Conservation (phyloP, 2,113 vertebrate species). For the Aegotheles bennettii region DNA sequence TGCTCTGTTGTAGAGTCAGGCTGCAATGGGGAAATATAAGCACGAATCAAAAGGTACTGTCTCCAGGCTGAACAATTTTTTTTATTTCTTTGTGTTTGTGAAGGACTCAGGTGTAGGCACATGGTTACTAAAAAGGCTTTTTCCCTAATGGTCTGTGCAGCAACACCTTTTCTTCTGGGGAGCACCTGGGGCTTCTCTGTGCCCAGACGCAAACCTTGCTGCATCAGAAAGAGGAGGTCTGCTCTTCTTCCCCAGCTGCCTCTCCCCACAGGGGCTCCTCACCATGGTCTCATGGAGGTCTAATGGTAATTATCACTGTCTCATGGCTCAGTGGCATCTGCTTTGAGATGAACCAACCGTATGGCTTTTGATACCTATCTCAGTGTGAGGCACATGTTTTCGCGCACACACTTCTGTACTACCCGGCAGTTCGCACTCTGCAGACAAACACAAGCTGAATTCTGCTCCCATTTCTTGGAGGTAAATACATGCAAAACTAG, state of each 20-base stretch:
- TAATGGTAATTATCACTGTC: not conserved
- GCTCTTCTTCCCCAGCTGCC: rapidly evolving
- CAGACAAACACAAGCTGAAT: not conserved
- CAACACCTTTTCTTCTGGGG: not conserved
- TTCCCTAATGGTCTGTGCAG: not conserved
- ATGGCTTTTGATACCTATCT: not conserved
- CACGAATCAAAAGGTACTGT: not conserved
- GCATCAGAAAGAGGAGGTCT: not conserved
- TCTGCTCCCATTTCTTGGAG: not conserved
- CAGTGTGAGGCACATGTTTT: not conserved
- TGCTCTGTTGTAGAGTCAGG: not conserved
- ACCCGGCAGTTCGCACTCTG: not conserved
- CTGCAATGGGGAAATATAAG: not conserved
- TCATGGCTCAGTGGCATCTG: not conserved
- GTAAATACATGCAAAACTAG: not conserved
- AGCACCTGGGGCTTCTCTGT: not conserved
- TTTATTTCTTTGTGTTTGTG: not conserved
- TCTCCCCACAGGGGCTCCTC: not conserved
- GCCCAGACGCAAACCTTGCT: not conserved
- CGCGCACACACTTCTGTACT: rapidly evolving
- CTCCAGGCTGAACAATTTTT: not conserved
- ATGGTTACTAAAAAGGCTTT: not conserved
- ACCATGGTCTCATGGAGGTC: not conserved
- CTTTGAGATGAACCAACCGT: not conserved
- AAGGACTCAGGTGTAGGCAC: not conserved